Evolutionary conservation across 2,113 vertebrate genomes (phyloP).

Genomic region (Limnothrissa miodon): DNA sequence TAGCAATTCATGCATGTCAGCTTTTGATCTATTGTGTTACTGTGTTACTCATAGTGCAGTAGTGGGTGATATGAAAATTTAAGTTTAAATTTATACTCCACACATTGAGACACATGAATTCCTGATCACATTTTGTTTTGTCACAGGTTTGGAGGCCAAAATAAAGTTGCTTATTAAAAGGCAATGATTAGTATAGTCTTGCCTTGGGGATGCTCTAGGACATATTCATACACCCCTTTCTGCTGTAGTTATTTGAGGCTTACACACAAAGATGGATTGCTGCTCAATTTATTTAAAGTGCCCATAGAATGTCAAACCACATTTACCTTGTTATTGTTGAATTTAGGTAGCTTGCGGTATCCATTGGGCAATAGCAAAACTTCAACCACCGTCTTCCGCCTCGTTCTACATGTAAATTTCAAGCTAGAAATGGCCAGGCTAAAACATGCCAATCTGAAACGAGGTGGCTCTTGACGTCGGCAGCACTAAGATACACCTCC

Average conservation of each 20-base stretch:
- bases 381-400: too few species aligned
- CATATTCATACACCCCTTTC: background rate
- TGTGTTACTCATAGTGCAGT: background rate
- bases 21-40: background rate
- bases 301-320: too few species aligned
- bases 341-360: too few species aligned
- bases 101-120: background rate
- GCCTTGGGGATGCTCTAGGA: background rate
- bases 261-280: background rate
- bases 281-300: too few species aligned
- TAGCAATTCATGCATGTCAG: background rate
- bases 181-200: background rate
- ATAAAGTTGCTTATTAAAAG: background rate
- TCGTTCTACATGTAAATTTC: too few species aligned
- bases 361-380: too few species aligned
- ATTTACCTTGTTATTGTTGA: too few species aligned
- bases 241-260: background rate
- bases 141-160: background rate
- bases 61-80: background rate
- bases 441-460: too few species aligned
- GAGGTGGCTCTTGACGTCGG: too few species aligned
- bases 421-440: too few species aligned
- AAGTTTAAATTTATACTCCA: background rate
- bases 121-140: background rate
- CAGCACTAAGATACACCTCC: too few species aligned